phyloP scores from a whole-genome alignment of 2,888 invertebrate genomes.

The Rhaphigaster nebulosa region DNA sequence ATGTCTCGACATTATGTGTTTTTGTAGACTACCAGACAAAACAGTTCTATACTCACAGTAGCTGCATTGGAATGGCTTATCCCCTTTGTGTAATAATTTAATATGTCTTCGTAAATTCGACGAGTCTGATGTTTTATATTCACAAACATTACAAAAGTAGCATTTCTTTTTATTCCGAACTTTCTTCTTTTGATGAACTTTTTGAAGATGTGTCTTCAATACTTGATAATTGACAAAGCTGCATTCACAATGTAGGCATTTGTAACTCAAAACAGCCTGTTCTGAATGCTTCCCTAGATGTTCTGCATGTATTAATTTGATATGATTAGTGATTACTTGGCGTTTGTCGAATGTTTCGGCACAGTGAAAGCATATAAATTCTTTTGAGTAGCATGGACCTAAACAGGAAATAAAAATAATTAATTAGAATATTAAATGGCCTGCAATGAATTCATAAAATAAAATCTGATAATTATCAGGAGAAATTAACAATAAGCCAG shows the following conservation, averaged over 20 bases:
- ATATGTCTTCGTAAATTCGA: not conserved
- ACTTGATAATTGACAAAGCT: not conserved
- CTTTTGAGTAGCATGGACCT: not conserved
- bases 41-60: conserved; percentile 8
- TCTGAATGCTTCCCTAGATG: not conserved
- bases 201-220: conserved; percentile 10
- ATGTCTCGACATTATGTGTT: conserved; percentile 10
- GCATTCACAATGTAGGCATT: conserved; percentile 15
- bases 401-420: not conserved
- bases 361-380: conserved; percentile 25
- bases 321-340: not conserved
- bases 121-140: not conserved
- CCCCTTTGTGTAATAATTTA: not conserved
- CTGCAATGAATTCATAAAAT: not conserved
- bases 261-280: not conserved
- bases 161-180: not conserved
- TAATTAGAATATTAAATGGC: not conserved
- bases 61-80: not conserved
- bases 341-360: not conserved
- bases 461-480: not conserved
- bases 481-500: not conserved
- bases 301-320: conserved; percentile 23
- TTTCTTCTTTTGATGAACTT: not conserved
- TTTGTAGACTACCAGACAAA: not conserved
- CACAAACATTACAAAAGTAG: not conserved